Evolutionary conservation across 2,888 invertebrate species (phyloP), one percentile per base, ranked within the genome.

Genomic region (Himalopsyche anomala): DNA sequence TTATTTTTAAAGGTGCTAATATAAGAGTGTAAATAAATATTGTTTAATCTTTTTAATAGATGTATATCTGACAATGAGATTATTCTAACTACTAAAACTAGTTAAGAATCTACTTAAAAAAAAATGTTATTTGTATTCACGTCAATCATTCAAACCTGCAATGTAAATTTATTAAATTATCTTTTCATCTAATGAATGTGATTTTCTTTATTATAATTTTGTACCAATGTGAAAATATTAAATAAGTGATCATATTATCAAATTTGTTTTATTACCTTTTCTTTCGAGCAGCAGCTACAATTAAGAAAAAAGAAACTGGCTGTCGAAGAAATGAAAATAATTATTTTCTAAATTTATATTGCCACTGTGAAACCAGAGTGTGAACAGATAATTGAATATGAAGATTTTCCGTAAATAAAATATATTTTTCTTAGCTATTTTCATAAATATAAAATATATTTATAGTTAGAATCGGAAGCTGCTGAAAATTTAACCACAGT

Each of bases 1-100:
- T 82, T 55, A 74, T 83, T 85, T 85, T 56, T 79, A 85, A 85
- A 82, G 85, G 85, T 85, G 85, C 85, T 85, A 85, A 83, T 85
- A 79, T 83, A 85, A 83, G 45, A 36, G 80, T 85, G 83, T 85
- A 82, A 80, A 82, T 83, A 82, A 80, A 80, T 82, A 85, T 80
- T 56, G 40, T 82, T 8, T 51, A 51, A 69, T 83, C 69, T 38
- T 79, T 85, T 45, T 54, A 80, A 56, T 56, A 79, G 81, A 74
- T 81, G 51, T 54, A 54, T 36, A 62, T 83, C 55, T 83, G 82
- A 85, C 85, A 45, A 38, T 74, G 83, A 85, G 85, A 85, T 85
- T 83, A 85, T 36, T 74, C 36, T 38, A 74, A 74, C 74, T 36
- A 36, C 15, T 74, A 74, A 74, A 85, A 56, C 28, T 74, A 85